Evolutionary conservation across 92 coral and sea anemone genomes (phyloP).

Genomic region (Umimayanthus chanpuru): DNA sequence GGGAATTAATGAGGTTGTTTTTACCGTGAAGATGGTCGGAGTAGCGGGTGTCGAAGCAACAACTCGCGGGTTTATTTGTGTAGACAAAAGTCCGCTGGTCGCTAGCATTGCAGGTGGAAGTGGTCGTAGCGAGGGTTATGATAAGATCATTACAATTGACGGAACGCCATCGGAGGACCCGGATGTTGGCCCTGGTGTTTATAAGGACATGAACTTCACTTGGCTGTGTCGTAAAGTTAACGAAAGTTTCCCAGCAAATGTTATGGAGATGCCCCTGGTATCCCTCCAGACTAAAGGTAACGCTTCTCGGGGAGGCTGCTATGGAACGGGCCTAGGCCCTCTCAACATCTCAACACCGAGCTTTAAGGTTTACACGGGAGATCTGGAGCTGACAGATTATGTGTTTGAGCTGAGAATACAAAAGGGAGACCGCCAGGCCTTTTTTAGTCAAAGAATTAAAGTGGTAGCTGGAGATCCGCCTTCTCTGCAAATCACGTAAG

Average conservation of each 20-base stretch:
- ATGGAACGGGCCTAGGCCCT: conserved; percentile 47
- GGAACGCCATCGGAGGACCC: conserved; percentile 59
- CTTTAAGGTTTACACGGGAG: conserved; percentile 39
- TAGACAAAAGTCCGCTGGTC: conserved; percentile 50
- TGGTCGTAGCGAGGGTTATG: conserved; percentile 60
- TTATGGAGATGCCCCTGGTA: not conserved
- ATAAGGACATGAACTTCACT: conserved; percentile 40
- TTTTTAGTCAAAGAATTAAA: conserved; percentile 36
- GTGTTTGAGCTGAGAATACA: conserved; percentile 45
- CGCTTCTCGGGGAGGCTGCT: conserved; percentile 45
- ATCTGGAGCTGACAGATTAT: conserved; percentile 32
- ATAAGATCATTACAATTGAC: conserved; percentile 33
- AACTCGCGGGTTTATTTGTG: conserved; percentile 51
- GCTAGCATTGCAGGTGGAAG: conserved; percentile 59
- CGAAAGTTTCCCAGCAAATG: conserved; percentile 31
- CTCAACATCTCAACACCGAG: conserved; percentile 41
- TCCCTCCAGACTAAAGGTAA: not conserved
- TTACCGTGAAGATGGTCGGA: conserved; percentile 58
- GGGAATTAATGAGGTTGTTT: conserved; percentile 50
- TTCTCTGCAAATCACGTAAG: conserved; percentile 50
- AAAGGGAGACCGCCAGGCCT: conserved; percentile 51
- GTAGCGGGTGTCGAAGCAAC: conserved; percentile 39
- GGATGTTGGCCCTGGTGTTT: conserved; percentile 50
- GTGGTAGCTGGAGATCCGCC: conserved; percentile 44
- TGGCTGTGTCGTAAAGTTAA: conserved; percentile 59